Evolutionary conservation across 1,140 invertebrate genomes (phyloP).

Genomic region (Solenopsis invicta): DNA sequence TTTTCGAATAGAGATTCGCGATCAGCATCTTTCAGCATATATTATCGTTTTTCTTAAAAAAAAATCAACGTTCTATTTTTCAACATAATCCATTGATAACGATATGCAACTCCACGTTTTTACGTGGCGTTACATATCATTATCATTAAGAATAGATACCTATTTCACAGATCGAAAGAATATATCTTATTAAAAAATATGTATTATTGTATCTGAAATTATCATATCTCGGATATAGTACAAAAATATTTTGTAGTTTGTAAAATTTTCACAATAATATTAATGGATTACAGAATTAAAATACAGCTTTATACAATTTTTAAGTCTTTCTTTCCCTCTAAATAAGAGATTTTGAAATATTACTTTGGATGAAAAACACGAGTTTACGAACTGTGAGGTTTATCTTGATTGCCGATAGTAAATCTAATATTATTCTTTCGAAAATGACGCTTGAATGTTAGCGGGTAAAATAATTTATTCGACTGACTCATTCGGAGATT

Average conservation of each 20-base stretch:
- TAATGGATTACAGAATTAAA: background rate
- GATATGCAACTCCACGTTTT: too few relatives aligned
- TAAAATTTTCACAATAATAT: background rate
- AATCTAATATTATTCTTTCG: background rate
- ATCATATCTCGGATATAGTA: background rate
- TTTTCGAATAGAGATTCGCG: background rate
- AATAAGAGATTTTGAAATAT: background rate
- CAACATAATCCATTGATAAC: too few relatives aligned
- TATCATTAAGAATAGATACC: too few relatives aligned
- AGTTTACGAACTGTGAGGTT: background rate
- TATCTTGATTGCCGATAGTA: background rate
- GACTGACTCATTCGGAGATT: slow-evolving; percentile 37
- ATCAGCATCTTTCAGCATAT: background rate
- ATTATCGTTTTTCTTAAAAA: background rate
- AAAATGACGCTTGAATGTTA: background rate
- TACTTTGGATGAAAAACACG: background rate
- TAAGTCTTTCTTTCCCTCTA: background rate
- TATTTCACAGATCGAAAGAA: background rate
- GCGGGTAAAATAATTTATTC: background rate
- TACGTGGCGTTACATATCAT: too few relatives aligned
- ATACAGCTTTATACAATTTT: background rate
- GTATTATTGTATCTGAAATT: background rate
- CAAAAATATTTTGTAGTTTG: background rate
- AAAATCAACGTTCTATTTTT: too few relatives aligned
- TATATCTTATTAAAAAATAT: background rate